Percentiles rank a stretch among this genome's conserved stretches.
These are phyloP conservation scores for Solenopsis invicta DNA, from an alignment of 1,140 invertebrate species.

Conservation along the genomic window DNA sequence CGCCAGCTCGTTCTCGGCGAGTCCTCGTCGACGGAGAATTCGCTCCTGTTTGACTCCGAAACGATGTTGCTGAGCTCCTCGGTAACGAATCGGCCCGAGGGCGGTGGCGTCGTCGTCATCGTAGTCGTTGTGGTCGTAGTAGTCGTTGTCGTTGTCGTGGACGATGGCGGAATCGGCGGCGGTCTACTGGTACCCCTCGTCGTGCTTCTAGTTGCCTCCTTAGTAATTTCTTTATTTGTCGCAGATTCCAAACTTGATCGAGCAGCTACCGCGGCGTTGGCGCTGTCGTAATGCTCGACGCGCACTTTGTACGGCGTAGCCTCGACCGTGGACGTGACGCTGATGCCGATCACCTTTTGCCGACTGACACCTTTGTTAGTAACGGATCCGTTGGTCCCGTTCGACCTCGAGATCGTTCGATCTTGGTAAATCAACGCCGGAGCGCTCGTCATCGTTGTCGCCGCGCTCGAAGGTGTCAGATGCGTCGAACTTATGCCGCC, in stretches of 20 bases:
- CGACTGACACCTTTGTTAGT: constrained; percentile 60
- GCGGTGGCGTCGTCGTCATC: constrained; percentile 62
- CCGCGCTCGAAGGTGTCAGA: constrained; percentile 33
- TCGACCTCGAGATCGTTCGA: constrained; percentile 34
- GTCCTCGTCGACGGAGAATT: constrained; percentile 88
- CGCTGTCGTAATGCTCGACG: constrained; percentile 82
- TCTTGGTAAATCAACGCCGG: background rate
- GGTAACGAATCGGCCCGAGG: constrained; percentile 81
- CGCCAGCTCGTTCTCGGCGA: constrained; percentile 85
- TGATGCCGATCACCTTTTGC: constrained; percentile 85
- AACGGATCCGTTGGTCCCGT: constrained; percentile 27
- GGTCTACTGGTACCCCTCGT: constrained; percentile 4
- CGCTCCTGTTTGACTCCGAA: constrained; percentile 87
- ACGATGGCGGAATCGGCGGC: background rate
- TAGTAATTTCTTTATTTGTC: background rate
- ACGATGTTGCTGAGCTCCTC: constrained; percentile 87
- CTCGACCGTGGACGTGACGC: constrained; percentile 84
- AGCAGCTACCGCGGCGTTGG: constrained; percentile 37
- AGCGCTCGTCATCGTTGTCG: constrained; percentile 13
- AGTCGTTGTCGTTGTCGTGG: constrained; percentile 48
- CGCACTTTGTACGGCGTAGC: constrained; percentile 85
- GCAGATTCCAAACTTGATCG: constrained; percentile 43
- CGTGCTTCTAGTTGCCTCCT: constrained; percentile 34
- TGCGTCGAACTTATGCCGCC: constrained; percentile 70
- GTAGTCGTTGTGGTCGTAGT: constrained; percentile 58